Conservation (phyloP, 1,140 invertebrate species). For the Phenacoccus solenopsis region DNA sequence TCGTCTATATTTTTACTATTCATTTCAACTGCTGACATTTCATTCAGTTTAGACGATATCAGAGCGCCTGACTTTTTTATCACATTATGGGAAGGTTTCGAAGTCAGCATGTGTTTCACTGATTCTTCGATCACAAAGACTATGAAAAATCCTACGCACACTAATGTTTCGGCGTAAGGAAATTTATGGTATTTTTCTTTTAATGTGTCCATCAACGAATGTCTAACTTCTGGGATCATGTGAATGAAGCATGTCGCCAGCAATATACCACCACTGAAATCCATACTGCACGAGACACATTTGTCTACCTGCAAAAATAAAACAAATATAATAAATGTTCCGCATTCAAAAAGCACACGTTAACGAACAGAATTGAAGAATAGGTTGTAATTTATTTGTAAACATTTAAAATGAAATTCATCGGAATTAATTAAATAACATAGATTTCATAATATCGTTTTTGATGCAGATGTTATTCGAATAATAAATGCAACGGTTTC, state of each 20-base stretch:
- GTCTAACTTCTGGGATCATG: slow-evolving; percentile 63
- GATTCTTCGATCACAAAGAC: slow-evolving; percentile 67
- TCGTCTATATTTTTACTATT: neutral
- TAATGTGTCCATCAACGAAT: slow-evolving; percentile 9
- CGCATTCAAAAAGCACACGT: neutral
- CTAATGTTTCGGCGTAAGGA: slow-evolving; percentile 48
- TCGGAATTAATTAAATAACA: no score
- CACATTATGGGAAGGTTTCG: slow-evolving; percentile 15
- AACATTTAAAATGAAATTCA: no score
- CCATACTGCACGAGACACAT: slow-evolving; percentile 36
- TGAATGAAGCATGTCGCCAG: slow-evolving; percentile 68
- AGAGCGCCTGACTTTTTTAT: slow-evolving; percentile 16
- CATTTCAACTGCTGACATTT: slow-evolving; percentile 6
- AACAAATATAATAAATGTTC: neutral
- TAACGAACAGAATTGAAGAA: no score
- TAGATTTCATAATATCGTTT: no score
- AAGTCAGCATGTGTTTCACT: slow-evolving; percentile 30
- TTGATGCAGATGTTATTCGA: no score
- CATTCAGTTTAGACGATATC: slow-evolving; percentile 10
- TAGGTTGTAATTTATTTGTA: no score
- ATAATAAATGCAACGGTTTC: no score
- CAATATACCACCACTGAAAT: slow-evolving; percentile 73
- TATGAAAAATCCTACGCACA: slow-evolving; percentile 63
- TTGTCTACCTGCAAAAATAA: slow-evolving; percentile 23
- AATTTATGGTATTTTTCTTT: slow-evolving; percentile 23